Evolutionary conservation across 2,113 vertebrate species (phyloP), one percentile per base, ranked within the genome.

Genomic region (Campylomormyrus tamandua): DNA sequence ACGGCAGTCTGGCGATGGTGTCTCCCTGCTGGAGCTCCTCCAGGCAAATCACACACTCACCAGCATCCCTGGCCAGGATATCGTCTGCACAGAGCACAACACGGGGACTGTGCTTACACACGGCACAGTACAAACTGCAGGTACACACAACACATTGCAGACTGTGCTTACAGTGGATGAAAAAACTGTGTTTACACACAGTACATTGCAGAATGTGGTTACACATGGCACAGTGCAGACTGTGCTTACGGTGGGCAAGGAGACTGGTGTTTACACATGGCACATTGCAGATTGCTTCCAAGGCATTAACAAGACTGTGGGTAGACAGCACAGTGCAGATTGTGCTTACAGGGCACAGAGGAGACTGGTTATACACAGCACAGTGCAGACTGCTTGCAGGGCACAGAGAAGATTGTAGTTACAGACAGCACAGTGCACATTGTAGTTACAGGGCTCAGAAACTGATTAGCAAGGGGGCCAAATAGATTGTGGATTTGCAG

Each of bases 1-100:
- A 99, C 93, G 98, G 98, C 95, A 99, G 97, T 96, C 98, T 98
- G 95, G 98, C 98, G 95, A 99, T 99, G 94, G 98, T 98, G 95
- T 99, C 98, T 89, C 98, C 98, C 93, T 98, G 98, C 95, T 98
- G 97, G 93, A 99, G 97, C 91, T 99, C 98, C 93, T 99, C 98
- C 94, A 99, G 96, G 96, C 98, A 99, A 95, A 99, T 99, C 93
- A 99, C 98, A 90, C 98, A 99, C 95, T 99, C 98, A 0, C 98
- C 98, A 0, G 98, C 97, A 2, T 99, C 98, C 96, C 97, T 98
- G 91, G 97, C 97, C 96, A 99, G 96, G 95, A 99, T 98, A 0
- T 99, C 98, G 92, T 99, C 98, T 99, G 91, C 70, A 93, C 92
- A 91, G 91, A 58, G 88, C 31, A 90, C 80, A 86, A 53, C 53